Evolutionary conservation across 2,797 vertebrate species (phyloP), one percentile per base, ranked within the genome.

Genomic region (Pitangus sulphuratus): DNA sequence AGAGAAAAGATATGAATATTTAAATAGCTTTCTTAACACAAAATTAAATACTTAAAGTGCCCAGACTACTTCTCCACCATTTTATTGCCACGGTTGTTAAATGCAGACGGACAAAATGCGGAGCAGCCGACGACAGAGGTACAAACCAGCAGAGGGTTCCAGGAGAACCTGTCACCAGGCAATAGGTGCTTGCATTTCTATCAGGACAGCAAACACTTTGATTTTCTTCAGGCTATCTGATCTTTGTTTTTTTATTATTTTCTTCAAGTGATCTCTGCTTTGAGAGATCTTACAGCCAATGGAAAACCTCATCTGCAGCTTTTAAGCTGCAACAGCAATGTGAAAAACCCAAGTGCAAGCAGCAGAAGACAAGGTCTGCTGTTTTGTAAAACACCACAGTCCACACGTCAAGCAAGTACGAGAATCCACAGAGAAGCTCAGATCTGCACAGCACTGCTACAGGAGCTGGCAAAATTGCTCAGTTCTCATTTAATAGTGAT

Each of bases 31-130:
- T 80, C 95, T 95, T 97, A 94, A 94, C 82, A 91, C 71, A 85
- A 83, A 95, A 93, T 97, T 95, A 95, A 96, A 94, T 95, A 95
- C 87, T 92, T 92, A 74, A 96, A 95, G 91, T 92, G 71, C 20
- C 47, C 60, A 83, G 89, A 44, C 82, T 91, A 56, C 0, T 0
- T 24, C 60, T 74, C 87, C 2, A 3, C 64, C 53, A 47, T 89
- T 93, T 93, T 80, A 96, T 79, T 89, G 77, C 68, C 54, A 10
- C 0, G 0, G 0, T 40, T 89, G 89, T 93, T 93, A 97, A 96
- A 89, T 30, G 56, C 64, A 87, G 89, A 26, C 0, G 12, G 93
- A 84, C 60, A 75, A 84, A 96, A 71, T 0, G 6, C 0, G 0
- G 20, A 65, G 54, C 72, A 35, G 68, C 19, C 0, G 0, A 57